These are phyloP conservation scores for Rhea americana DNA, from an alignment of 2,113 vertebrate genomes.

Conservation along the genomic window DNA sequence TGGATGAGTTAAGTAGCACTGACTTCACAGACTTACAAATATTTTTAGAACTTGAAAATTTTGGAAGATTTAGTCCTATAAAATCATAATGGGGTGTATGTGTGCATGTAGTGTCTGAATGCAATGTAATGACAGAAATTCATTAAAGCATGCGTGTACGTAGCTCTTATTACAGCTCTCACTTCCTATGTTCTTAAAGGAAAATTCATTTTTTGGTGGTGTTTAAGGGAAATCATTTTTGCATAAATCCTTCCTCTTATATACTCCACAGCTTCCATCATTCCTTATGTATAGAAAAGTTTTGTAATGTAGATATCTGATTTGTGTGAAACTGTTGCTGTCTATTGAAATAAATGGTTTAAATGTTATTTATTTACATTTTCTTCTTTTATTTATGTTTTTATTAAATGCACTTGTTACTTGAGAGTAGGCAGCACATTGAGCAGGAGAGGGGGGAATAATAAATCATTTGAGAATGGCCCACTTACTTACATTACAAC, in stretches of 20 bases:
- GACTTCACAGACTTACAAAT: background rate
- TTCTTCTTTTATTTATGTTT: background rate
- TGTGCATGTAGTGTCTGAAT: background rate
- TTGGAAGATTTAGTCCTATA: background rate
- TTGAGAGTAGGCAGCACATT: background rate
- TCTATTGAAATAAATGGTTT: background rate
- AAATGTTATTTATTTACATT: background rate
- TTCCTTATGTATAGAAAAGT: background rate
- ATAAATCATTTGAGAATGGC: background rate
- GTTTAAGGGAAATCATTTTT: background rate
- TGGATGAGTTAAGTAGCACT: background rate
- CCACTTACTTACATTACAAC: background rate
- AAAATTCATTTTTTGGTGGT: background rate
- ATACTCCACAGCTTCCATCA: background rate
- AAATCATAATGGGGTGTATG: background rate
- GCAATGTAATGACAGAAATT: background rate
- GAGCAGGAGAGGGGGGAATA: background rate
- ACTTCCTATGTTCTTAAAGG: background rate
- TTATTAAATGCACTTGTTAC: background rate
- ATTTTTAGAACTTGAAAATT: background rate
- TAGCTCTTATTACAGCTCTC: background rate
- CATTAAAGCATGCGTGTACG: rapidly evolving
- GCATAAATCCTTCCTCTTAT: background rate
- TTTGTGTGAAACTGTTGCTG: background rate
- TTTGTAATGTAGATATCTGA: background rate